phyloP scores from a whole-genome alignment of 2,113 vertebrate genomes.

The Caracal caracal region DNA sequence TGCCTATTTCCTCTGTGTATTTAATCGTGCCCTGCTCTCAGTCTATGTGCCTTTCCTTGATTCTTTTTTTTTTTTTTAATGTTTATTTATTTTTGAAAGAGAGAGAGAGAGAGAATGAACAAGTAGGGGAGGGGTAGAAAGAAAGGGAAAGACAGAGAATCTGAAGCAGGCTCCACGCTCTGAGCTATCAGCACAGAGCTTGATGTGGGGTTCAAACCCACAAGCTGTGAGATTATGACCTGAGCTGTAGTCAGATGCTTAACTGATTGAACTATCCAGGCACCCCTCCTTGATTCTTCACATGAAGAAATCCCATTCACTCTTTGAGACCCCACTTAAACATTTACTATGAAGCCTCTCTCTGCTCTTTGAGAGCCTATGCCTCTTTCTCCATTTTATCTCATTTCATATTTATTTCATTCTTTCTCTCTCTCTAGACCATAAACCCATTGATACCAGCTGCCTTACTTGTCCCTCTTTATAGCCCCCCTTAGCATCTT shows the following conservation, averaged over 20 bases:
- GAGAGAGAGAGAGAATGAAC: too few relatives aligned
- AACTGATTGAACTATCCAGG: too few relatives aligned
- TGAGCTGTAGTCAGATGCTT: too few relatives aligned
- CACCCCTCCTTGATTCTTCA: neutral
- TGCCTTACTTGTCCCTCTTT: neutral
- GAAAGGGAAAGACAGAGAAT: too few relatives aligned
- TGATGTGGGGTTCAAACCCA: too few relatives aligned
- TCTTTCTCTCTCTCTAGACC: slow-evolving; percentile 1
- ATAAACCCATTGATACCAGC: neutral
- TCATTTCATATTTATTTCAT: neutral
- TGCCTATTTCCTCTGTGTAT: neutral
- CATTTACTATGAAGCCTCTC: neutral
- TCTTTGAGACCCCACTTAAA: neutral
- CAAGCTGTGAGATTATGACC: too few relatives aligned
- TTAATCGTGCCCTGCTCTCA: neutral
- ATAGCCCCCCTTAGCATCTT: neutral
- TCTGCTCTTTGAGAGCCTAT: neutral
- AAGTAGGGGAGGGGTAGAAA: too few relatives aligned
- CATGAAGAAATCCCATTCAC: neutral
- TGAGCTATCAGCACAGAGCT: too few relatives aligned
- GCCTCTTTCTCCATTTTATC: neutral
- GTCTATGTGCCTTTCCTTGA: neutral
- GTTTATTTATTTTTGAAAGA: too few relatives aligned
- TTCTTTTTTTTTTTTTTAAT: too few relatives aligned
- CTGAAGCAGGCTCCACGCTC: too few relatives aligned